Evolutionary conservation across 1,140 invertebrate species (phyloP).

Genomic region (Dreissena rostriformis): DNA sequence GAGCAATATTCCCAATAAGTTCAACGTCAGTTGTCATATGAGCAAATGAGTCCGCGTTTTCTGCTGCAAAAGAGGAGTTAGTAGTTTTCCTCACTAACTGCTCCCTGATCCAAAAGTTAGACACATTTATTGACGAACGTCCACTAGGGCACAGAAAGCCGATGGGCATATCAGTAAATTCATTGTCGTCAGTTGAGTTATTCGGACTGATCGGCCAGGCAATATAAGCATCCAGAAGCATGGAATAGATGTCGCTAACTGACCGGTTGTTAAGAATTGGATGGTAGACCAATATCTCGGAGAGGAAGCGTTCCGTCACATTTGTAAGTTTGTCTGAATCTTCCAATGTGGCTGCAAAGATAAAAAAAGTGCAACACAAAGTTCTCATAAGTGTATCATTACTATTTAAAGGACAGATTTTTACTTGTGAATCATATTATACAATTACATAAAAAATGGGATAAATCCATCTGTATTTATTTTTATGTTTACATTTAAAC

Average conservation of each 20-base stretch:
- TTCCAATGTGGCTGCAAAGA: slow-evolving; percentile 63
- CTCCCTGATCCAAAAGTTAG: not conserved
- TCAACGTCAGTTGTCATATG: slow-evolving; percentile 14
- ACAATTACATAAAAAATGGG: no score
- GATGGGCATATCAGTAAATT: slow-evolving; percentile 3
- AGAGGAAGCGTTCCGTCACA: slow-evolving; percentile 53
- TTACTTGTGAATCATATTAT: no score
- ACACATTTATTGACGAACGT: not conserved
- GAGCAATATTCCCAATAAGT: slow-evolving; percentile 61
- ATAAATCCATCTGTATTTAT: no score
- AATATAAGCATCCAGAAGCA: slow-evolving; percentile 55
- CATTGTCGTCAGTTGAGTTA: not conserved
- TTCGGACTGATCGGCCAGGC: slow-evolving; percentile 47
- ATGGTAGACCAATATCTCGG: slow-evolving; percentile 18
- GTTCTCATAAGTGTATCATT: no score
- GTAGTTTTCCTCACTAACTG: not conserved
- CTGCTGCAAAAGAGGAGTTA: not conserved
- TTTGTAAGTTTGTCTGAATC: slow-evolving; percentile 60
- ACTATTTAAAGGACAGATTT: no score
- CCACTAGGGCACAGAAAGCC: not conserved
- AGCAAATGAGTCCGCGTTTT: not conserved
- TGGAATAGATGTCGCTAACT: slow-evolving; percentile 59
- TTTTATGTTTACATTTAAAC: no score
- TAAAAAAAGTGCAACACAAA: no score
- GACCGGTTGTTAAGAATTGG: slow-evolving; percentile 34